Evolutionary conservation across 1,140 invertebrate genomes (phyloP).

Genomic region (Colletes gigas): DNA sequence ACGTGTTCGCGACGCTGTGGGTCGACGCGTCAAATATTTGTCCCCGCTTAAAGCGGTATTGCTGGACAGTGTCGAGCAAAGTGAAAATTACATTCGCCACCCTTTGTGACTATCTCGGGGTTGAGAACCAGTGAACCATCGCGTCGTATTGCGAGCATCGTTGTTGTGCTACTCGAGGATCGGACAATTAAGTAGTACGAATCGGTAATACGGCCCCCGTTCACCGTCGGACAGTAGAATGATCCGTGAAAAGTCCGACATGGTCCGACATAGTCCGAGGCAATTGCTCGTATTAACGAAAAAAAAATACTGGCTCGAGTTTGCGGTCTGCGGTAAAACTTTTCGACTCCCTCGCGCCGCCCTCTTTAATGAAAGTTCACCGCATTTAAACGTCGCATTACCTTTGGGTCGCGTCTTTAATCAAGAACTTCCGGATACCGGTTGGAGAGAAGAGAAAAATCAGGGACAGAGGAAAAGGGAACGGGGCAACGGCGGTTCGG

Average conservation of each 20-base stretch:
- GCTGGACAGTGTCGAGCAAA: neutral
- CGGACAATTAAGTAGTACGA: no score
- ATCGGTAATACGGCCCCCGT: no score
- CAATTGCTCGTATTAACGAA: neutral
- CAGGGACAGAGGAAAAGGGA: neutral
- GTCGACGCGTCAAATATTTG: slow-evolving; percentile 23
- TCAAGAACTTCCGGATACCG: neutral
- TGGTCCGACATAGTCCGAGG: no score
- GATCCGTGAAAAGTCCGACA: neutral
- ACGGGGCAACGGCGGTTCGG: neutral
- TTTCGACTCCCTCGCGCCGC: neutral
- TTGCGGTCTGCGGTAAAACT: neutral
- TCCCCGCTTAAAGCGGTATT: neutral
- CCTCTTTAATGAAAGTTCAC: neutral
- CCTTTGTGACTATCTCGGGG: no score
- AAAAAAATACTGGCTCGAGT: no score
- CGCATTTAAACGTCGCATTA: neutral
- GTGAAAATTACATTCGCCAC: no score
- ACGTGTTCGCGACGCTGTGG: slow-evolving; percentile 11
- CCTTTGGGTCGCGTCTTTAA: neutral
- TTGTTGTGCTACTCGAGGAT: no score
- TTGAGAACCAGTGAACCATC: no score
- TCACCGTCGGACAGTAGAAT: no score
- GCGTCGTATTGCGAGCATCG: no score
- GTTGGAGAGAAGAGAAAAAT: neutral